Evolutionary conservation across 2,113 vertebrate species (phyloP).

Genomic region (Microtus ochrogaster): DNA sequence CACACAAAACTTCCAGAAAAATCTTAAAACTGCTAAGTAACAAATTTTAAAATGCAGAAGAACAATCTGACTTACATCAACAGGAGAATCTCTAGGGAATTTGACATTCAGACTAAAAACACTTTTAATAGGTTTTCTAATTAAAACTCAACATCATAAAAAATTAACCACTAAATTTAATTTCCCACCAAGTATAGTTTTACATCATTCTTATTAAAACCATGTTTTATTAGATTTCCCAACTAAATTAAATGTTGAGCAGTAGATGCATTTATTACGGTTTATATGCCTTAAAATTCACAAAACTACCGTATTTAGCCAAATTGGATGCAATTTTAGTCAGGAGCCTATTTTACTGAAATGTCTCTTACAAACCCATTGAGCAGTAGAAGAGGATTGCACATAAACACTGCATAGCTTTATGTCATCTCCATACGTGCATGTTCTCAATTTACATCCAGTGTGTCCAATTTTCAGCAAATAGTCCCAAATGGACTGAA

Average conservation of each 20-base stretch:
- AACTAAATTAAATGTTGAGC: slow-evolving; percentile 62
- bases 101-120: slow-evolving; percentile 66
- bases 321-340: slow-evolving; percentile 73
- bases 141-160: slow-evolving; percentile 80
- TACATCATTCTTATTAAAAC: slow-evolving; percentile 78
- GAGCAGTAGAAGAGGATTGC: neutral
- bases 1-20: slow-evolving; percentile 58
- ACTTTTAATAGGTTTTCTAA: slow-evolving; percentile 79
- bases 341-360: slow-evolving; percentile 31
- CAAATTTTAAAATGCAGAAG: slow-evolving; percentile 24
- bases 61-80: slow-evolving; percentile 68
- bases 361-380: slow-evolving; percentile 45
- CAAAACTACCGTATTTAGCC: neutral
- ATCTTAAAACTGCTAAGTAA: slow-evolving; percentile 60
- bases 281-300: slow-evolving; percentile 67
- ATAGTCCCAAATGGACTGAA: neutral
- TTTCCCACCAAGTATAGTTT: slow-evolving; percentile 77
- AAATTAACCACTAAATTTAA: slow-evolving; percentile 79
- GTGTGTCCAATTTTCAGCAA: neutral
- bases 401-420: neutral
- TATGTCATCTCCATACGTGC: neutral
- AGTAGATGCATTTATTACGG: slow-evolving; percentile 12
- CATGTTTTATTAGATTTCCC: slow-evolving; percentile 69
- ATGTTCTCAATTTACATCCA: slow-evolving; percentile 12
- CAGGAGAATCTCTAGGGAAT: slow-evolving; percentile 65